A percentile compares a stretch with the other conserved stretches of the same genome.
phyloP scores from a whole-genome alignment of 2,888 invertebrate genomes.

The Calliscelio sp. region DNA sequence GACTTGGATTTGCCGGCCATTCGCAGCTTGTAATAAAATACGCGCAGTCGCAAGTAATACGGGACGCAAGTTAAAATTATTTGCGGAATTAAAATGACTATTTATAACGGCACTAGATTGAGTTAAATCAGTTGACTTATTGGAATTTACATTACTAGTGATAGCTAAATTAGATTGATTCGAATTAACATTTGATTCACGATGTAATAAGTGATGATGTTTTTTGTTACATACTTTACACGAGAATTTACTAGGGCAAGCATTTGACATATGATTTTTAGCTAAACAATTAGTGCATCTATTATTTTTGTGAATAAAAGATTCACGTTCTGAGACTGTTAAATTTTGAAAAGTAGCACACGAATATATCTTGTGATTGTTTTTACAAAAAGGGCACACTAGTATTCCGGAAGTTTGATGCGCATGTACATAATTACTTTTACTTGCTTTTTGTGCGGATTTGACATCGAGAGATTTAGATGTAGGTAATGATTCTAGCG shows the following conservation, averaged over 20 bases:
- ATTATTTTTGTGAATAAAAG: conserved; percentile 8
- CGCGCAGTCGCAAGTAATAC: conserved; percentile 68
- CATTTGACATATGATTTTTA: neutral
- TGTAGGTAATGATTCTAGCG: conserved; percentile 14
- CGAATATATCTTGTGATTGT: conserved; percentile 21
- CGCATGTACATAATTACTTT: neutral
- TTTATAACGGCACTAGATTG: neutral
- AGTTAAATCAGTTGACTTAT: neutral
- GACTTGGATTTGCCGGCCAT: conserved; percentile 35
- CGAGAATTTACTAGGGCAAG: conserved; percentile 16
- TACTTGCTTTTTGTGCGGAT: neutral
- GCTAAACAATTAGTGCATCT: conserved; percentile 28
- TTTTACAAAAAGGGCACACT: conserved; percentile 17
- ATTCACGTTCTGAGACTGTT: neutral
- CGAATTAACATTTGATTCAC: neutral
- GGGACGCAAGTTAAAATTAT: neutral
- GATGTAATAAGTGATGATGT: conserved; percentile 40
- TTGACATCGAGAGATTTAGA: neutral
- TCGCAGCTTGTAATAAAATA: conserved; percentile 22
- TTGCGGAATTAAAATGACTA: neutral
- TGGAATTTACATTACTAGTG: neutral
- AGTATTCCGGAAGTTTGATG: neutral
- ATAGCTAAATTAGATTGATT: too few species aligned
- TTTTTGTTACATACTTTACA: conserved; percentile 12
- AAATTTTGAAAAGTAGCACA: conserved; percentile 2